phyloP scores from a whole-genome alignment of 2,797 vertebrate genomes.

The Aythya fuligula region DNA sequence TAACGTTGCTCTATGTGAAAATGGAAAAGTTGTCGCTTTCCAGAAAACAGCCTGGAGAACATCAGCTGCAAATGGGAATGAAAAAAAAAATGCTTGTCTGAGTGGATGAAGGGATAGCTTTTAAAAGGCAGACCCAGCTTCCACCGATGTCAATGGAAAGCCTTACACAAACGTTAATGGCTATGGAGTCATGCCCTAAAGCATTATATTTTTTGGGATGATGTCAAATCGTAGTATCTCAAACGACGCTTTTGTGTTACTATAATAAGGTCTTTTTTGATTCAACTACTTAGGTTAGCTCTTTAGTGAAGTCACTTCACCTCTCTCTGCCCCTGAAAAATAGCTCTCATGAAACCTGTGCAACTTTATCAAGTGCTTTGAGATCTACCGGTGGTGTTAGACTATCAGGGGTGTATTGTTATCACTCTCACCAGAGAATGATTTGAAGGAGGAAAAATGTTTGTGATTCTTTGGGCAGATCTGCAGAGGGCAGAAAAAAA shows the following conservation, averaged over 20 bases:
- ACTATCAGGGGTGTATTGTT: conserved; percentile 11
- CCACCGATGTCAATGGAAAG: conserved; percentile 49
- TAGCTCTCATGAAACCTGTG: conserved; percentile 35
- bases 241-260: conserved; percentile 53
- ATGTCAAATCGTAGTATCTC: conserved; percentile 58
- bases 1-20: conserved; percentile 54
- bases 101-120: conserved; percentile 53
- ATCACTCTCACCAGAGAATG: background rate
- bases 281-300: conserved; percentile 37
- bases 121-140: conserved; percentile 48
- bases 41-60: conserved; percentile 62
- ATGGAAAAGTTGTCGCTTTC: conserved; percentile 58
- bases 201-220: conserved; percentile 64
- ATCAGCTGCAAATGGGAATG: conserved; percentile 53
- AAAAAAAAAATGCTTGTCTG: conserved; percentile 28
- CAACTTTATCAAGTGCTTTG: conserved; percentile 45
- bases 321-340: conserved; percentile 34
- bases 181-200: conserved; percentile 58
- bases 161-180: conserved; percentile 62
- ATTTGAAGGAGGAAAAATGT: conserved; percentile 41
- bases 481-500: conserved; percentile 5
- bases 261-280: conserved; percentile 56
- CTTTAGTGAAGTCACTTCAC: conserved; percentile 66
- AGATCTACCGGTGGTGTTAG: conserved; percentile 34
- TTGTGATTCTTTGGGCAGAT: conserved; percentile 41